Base-by-base conservation (phyloP, 2,113 vertebrate genomes). In the Hydrolagus affinis region DNA sequence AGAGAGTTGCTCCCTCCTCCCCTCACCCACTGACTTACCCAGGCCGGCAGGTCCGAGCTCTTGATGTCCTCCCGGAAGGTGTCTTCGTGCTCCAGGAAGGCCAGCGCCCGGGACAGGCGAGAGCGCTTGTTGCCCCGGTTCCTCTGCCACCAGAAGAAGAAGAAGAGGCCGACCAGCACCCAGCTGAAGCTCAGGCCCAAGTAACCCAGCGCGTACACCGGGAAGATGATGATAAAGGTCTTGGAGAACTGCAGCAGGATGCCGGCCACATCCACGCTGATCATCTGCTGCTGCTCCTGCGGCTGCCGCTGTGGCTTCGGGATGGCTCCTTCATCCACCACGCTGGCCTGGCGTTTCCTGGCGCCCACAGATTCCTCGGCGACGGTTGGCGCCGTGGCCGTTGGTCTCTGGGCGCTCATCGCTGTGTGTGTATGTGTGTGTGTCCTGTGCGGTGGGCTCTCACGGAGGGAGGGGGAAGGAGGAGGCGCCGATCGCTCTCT, bases 181-280 rank as follows among this genome's bases (percentile, higher is more conserved):
- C 97, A 98, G 89, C 96, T 98, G 91, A 98, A 98, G 89, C 97
- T 98, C 90, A 98, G 93, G 87, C 95, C 97, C 78, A 98, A 92
- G 90, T 97, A 98, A 70, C 97, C 97, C 88, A 98, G 86, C 60
- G 95, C 44, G 25, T 98, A 98, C 85, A 98, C 95, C 0, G 97
- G 97, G 85, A 98, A 93, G 74, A 98, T 91, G 85, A 98, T 78
- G 73, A 92, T 94, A 80, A 98, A 98, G 44, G 95, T 95, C 90
- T 96, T 95, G 85, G 92, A 95, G 44, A 98, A 96, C 89, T 95
- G 94, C 80, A 95, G 92, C 90, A 95, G 93, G 90, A 96, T 92
- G 30, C 93, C 94, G 9, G 92, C 90, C 88, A 96, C 86, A 17
- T 98, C 95, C 57, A 94, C 90, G 60, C 95, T 92, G 17, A 95